Percentiles rank a stretch among this genome's conserved stretches.
Evolutionary conservation across 92 coral and sea anemone species (phyloP).

Genomic region (Epizoanthus scotinus): DNA sequence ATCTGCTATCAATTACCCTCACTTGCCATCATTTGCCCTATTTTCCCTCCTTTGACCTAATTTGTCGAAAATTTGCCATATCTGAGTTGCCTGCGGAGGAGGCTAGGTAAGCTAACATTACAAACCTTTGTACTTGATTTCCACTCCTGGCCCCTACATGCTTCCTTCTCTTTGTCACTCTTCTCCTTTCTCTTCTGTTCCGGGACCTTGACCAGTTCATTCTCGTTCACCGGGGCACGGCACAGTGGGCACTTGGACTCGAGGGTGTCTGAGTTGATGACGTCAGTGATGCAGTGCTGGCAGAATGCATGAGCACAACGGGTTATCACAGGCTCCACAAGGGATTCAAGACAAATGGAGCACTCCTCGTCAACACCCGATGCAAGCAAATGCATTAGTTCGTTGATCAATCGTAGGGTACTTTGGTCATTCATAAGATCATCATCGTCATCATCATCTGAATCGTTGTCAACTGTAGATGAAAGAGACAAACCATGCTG

Average conservation of each 20-base stretch:
- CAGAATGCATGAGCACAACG: slow-evolving; percentile 92
- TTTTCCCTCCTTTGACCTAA: too few relatives aligned
- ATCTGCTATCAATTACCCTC: too few relatives aligned
- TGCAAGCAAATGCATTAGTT: slow-evolving; percentile 60
- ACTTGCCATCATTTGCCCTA: too few relatives aligned
- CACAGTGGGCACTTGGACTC: slow-evolving; percentile 82
- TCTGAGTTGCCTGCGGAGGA: too few relatives aligned
- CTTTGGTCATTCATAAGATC: slow-evolving; percentile 66
- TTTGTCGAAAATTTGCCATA: too few relatives aligned
- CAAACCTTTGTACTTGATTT: slow-evolving; percentile 59
- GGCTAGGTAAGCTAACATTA: neutral
- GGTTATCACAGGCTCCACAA: slow-evolving; percentile 82
- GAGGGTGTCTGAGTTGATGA: slow-evolving; percentile 58
- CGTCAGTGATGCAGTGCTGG: slow-evolving; percentile 74
- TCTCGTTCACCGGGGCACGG: slow-evolving; percentile 77
- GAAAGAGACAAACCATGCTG: neutral
- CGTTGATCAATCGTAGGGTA: slow-evolving; percentile 63
- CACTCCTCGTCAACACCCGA: slow-evolving; percentile 89
- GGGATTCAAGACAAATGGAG: slow-evolving; percentile 78
- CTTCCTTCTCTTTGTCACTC: slow-evolving; percentile 17
- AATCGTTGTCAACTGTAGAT: slow-evolving; percentile 50
- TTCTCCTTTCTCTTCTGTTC: slow-evolving; percentile 53
- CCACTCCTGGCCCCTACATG: slow-evolving; percentile 1
- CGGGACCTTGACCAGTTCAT: slow-evolving; percentile 70
- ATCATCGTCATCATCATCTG: slow-evolving; percentile 61